phyloP scores from a whole-genome alignment of 2,888 invertebrate genomes.

The Trissolcus brochymenae region DNA sequence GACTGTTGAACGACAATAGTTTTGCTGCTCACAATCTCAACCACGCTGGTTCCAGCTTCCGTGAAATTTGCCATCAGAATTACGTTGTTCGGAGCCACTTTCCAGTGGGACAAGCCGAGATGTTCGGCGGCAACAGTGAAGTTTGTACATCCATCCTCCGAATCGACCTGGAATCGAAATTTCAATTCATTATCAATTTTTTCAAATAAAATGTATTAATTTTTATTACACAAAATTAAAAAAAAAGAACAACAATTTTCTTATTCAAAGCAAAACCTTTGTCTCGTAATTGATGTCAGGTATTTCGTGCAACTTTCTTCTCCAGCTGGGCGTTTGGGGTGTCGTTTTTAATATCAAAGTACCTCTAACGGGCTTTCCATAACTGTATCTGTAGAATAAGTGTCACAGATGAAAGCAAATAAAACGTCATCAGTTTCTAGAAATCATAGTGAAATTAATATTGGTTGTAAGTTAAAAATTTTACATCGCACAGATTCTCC shows the following conservation, averaged over 20 bases:
- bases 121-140: slow-evolving; percentile 71
- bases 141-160: slow-evolving; percentile 71
- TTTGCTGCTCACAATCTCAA: slow-evolving; percentile 81
- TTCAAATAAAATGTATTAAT: background rate
- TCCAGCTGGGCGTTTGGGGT: slow-evolving; percentile 72
- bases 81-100: slow-evolving; percentile 71
- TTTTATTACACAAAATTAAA: too few relatives aligned
- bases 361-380: slow-evolving; percentile 81
- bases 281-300: slow-evolving; percentile 71
- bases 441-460: background rate
- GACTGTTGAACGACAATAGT: slow-evolving; percentile 79
- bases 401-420: background rate
- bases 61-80: slow-evolving; percentile 75
- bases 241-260: background rate
- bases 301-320: slow-evolving; percentile 68
- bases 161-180: slow-evolving; percentile 33
- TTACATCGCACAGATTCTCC: slow-evolving; percentile 79
- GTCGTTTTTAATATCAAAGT: slow-evolving; percentile 75
- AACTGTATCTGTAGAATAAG: slow-evolving; percentile 78
- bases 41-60: slow-evolving; percentile 82
- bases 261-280: slow-evolving; percentile 59
- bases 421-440: background rate
- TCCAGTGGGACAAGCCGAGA: slow-evolving; percentile 71
- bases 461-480: background rate
- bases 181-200: background rate